phyloP scores from a whole-genome alignment of 2,797 vertebrate species.

The Graptemys geographica region DNA sequence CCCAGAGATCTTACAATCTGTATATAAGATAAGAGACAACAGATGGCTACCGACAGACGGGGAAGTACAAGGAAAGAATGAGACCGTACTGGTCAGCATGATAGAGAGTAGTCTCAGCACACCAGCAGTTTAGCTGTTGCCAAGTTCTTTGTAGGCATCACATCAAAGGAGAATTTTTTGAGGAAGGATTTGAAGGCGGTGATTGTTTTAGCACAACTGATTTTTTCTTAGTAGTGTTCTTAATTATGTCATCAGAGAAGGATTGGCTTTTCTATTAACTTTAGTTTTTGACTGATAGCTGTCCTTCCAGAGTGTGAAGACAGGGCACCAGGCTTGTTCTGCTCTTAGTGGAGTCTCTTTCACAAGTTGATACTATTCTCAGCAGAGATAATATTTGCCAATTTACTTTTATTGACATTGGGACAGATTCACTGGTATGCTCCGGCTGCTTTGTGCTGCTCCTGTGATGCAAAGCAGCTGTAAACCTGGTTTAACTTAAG shows the following conservation, averaged over 20 bases:
- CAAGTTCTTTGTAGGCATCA: not conserved
- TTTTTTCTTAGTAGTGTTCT: not conserved
- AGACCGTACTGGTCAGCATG: not conserved
- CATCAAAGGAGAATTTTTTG: not conserved
- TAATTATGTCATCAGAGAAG: rapidly evolving
- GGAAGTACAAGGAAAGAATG: not conserved
- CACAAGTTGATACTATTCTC: conserved; percentile 3
- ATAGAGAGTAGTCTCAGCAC: not conserved
- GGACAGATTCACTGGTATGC: not conserved
- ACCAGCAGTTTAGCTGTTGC: not conserved
- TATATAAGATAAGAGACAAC: not conserved
- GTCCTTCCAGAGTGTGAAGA: not conserved
- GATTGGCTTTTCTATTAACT: not conserved
- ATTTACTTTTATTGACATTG: not conserved
- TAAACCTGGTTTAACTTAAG: conserved; percentile 44
- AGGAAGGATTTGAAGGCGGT: not conserved
- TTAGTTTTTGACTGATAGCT: not conserved
- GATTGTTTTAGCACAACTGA: not conserved
- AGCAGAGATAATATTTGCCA: conserved; percentile 15
- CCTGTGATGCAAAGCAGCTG: conserved; percentile 55
- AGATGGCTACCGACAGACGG: not conserved
- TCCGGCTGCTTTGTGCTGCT: conserved; percentile 48
- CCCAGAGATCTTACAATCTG: not conserved
- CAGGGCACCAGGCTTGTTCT: not conserved
- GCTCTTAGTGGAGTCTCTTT: not conserved